Base-by-base conservation (phyloP, 2,797 vertebrate species). In the Coregonus sp. region DNA sequence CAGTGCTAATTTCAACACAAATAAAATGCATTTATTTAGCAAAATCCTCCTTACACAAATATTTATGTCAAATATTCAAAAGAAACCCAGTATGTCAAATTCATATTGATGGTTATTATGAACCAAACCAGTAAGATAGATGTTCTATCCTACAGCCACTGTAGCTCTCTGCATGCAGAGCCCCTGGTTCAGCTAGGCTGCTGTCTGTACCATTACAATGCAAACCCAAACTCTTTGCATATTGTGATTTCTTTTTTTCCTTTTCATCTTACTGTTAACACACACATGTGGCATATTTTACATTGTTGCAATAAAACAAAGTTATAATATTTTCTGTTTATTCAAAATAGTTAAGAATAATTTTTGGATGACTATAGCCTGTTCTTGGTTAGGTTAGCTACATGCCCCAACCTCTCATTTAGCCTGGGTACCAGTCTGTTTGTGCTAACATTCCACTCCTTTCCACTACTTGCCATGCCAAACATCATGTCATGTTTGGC, bases 191-290 rank as follows among this genome's bases (percentile, higher is more conserved):
- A 67, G 78, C 73, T 65, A n/a, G 20, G 47, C 40, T 75, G 73
- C 65, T 68, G 73, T 83, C 68, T 47, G 9, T 47, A 47, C 40
- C 59, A 52, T 76, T 78, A 87, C 75, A 4, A 75, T 76, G 66
- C 72, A 78, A 78, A 83, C 75, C 74, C 73, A 85, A 84, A 79
- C 77, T 73, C 29, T 67, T 90, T 91, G 89, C 88, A 92, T 91
- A 90, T 91, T 88, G 89, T 86, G 73, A 77, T 71, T 85, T 77
- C 9, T 50, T 70, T 25, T 47, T 50, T 70, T 25, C n/a, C 18
- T 69, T 35, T 69, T 40, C 61, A 78, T 71, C 52, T 77, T 74
- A 50, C 61, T 51, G 54, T 85, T 79, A 74, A 16, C 77, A 76
- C 40, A 11, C 81, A 65, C 5, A 12, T 70, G 68, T 5, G 9